phyloP scores from a whole-genome alignment of 1,140 invertebrate genomes.

The Drosophila pseudoananassae region DNA sequence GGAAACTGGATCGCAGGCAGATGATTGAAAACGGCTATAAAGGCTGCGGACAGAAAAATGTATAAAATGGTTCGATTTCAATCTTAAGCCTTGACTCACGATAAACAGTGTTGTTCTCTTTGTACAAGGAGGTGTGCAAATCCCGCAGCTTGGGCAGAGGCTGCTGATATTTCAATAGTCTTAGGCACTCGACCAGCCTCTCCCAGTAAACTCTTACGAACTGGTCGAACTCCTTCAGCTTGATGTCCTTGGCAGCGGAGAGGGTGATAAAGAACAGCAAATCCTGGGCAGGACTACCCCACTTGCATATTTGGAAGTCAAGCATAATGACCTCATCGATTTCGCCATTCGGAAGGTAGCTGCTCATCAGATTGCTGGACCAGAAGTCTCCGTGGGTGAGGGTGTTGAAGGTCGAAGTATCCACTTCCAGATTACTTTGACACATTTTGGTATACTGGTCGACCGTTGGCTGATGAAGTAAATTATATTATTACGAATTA shows the following conservation, averaged over 20 bases:
- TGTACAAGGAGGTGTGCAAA: constrained; percentile 69
- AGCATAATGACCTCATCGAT: constrained; percentile 74
- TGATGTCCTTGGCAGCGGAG: constrained; percentile 58
- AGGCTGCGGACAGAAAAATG: constrained; percentile 11
- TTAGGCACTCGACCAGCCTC: constrained; percentile 58
- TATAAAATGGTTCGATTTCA: background rate
- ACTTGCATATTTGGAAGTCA: constrained; percentile 83
- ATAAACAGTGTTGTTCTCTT: constrained; percentile 59
- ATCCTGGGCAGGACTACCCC: constrained; percentile 82
- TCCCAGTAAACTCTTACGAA: constrained; percentile 68
- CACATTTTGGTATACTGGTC: constrained; percentile 48
- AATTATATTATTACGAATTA: background rate
- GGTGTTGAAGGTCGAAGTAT: constrained; percentile 85
- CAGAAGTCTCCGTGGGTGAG: constrained; percentile 87
- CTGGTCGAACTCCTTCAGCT: constrained; percentile 60
- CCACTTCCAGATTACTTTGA: constrained; percentile 20
- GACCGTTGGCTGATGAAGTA: constrained; percentile 38
- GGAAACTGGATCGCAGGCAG: constrained; percentile 44
- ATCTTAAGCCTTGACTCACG: constrained; percentile 13
- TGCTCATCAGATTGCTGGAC: constrained; percentile 83
- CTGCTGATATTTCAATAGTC: constrained; percentile 51
- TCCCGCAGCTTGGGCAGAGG: constrained; percentile 77
- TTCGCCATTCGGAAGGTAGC: constrained; percentile 59
- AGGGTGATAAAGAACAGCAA: constrained; percentile 76
- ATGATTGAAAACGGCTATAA: constrained; percentile 48